phyloP scores from a whole-genome alignment of 2,888 invertebrate genomes.

The Hyppa rectilinea region DNA sequence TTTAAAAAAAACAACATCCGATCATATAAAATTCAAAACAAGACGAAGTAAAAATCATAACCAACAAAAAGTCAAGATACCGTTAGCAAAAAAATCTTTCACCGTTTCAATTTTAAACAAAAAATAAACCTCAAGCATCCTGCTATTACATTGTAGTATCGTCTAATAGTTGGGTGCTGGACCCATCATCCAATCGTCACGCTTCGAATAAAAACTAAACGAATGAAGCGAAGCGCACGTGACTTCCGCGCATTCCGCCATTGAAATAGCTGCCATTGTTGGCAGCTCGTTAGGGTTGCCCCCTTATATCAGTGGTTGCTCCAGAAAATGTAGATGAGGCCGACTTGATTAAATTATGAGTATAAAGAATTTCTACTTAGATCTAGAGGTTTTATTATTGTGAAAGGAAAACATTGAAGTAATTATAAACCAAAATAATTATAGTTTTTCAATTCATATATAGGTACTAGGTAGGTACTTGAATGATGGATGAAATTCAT shows the following conservation, averaged over 20 bases:
- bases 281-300: conserved; percentile 34
- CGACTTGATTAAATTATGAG: background rate
- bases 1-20: background rate
- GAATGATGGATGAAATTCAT: no score
- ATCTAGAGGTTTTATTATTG: no score
- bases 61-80: conserved; percentile 7
- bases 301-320: no score
- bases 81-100: conserved; percentile 28
- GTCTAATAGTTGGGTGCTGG: conserved; percentile 35
- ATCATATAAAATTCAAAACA: background rate
- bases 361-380: background rate
- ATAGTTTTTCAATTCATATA: no score
- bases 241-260: conserved; percentile 70
- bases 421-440: no score
- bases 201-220: conserved; percentile 54
- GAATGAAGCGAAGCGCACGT: conserved; percentile 68
- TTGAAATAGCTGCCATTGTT: conserved; percentile 51
- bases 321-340: background rate
- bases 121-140: conserved; percentile 10
- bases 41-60: background rate
- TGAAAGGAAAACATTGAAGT: background rate
- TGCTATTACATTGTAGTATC: conserved; percentile 40
- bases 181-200: conserved; percentile 51
- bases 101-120: conserved; percentile 18
- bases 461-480: no score